These are phyloP conservation scores for Engystomops pustulosus DNA, from an alignment of 2,113 vertebrate genomes.

Conservation along the genomic window DNA sequence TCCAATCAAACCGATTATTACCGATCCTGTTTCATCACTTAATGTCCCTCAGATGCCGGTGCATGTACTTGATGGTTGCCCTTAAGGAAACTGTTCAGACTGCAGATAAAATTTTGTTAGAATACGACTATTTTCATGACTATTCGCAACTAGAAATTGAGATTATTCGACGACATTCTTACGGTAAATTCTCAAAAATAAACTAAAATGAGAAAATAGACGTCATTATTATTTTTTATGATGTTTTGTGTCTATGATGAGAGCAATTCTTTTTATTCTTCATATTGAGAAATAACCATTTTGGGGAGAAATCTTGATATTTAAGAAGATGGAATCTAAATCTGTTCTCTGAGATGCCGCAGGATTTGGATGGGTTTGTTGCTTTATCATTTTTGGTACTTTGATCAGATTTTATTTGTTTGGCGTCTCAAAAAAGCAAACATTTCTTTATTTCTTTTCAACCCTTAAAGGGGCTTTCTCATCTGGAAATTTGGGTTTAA, in stretches of 20 bases:
- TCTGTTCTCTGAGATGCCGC: neutral
- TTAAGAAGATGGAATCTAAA: neutral
- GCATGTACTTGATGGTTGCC: conserved; percentile 33
- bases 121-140: conserved; percentile 20
- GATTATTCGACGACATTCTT: conserved; percentile 8
- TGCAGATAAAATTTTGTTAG: conserved; percentile 41
- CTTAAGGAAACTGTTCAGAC: conserved; percentile 44
- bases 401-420: neutral
- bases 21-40: conserved; percentile 14
- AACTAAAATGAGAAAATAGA: neutral
- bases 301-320: neutral
- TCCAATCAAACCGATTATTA: conserved; percentile 43
- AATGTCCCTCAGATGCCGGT: conserved; percentile 24
- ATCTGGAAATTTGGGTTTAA: too few species aligned
- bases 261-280: neutral
- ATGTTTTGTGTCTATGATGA: neutral
- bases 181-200: neutral
- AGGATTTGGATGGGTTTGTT: neutral
- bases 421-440: neutral
- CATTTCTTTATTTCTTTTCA: too few species aligned
- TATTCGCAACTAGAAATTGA: neutral
- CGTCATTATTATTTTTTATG: neutral
- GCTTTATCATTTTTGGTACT: neutral
- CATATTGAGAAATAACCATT: neutral
- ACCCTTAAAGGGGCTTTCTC: too few species aligned